phyloP scores from a whole-genome alignment of 2,888 invertebrate genomes.

The Coleophora flavipennella region DNA sequence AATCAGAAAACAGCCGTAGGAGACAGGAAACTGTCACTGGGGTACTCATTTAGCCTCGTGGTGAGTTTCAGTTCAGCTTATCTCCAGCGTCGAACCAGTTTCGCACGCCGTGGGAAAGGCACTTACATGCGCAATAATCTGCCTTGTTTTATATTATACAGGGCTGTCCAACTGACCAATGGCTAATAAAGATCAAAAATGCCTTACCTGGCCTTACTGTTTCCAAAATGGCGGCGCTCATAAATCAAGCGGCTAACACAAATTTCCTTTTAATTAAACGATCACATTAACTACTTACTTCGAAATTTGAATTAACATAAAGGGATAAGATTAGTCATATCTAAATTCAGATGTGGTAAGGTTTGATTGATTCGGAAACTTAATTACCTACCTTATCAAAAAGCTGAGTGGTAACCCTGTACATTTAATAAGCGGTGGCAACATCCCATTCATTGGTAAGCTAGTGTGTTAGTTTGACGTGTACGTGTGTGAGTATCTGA shows the following conservation, averaged over 20 bases:
- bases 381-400: slow-evolving; percentile 4
- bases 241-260: not conserved
- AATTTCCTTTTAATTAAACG: not conserved
- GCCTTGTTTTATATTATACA: slow-evolving; percentile 50
- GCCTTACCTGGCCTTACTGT: no score
- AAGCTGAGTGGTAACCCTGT: slow-evolving; percentile 37
- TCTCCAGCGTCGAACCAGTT: slow-evolving; percentile 58
- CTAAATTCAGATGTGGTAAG: not conserved
- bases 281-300: not conserved
- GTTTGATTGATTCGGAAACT: slow-evolving; percentile 11
- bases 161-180: slow-evolving; percentile 30
- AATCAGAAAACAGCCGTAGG: slow-evolving; percentile 35
- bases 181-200: no score
- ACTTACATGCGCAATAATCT: slow-evolving; percentile 56
- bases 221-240: no score
- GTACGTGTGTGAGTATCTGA: slow-evolving; percentile 14
- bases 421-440: slow-evolving; percentile 40
- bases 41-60: slow-evolving; percentile 59
- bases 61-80: slow-evolving; percentile 65
- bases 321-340: no score
- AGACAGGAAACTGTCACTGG: slow-evolving; percentile 65
- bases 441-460: slow-evolving; percentile 53
- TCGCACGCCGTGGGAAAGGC: slow-evolving; percentile 66
- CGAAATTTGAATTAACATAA: not conserved
- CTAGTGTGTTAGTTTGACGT: slow-evolving; percentile 21